Conservation (phyloP, 2,113 vertebrate genomes). For the Notarius lentiginosus region DNA sequence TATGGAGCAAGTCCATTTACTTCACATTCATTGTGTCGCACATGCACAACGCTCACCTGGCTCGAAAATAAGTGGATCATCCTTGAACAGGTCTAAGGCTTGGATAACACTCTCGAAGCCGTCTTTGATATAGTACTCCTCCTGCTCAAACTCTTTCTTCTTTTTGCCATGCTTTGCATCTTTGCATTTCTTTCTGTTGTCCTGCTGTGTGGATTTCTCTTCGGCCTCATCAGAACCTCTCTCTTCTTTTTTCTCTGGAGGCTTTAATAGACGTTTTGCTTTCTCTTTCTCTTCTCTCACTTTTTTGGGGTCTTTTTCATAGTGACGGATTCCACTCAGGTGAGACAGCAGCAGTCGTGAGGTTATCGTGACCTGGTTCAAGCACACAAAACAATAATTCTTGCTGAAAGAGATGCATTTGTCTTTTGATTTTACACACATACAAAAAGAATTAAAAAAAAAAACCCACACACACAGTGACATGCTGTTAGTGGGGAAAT, state of each 20-base stretch:
- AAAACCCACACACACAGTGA: neutral
- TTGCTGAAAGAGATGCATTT: neutral
- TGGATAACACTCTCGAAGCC: slow-evolving; percentile 86
- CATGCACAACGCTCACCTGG: slow-evolving; percentile 79
- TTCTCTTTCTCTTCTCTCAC: slow-evolving; percentile 83
- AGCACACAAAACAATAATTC: slow-evolving; percentile 2
- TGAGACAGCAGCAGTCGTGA: slow-evolving; percentile 89
- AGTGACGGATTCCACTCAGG: slow-evolving; percentile 95
- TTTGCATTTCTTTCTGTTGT: slow-evolving; percentile 59
- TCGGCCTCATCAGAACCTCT: slow-evolving; percentile 62
- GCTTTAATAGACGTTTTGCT: slow-evolving; percentile 75
- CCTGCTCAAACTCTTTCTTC: slow-evolving; percentile 85
- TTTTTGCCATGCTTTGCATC: slow-evolving; percentile 64
- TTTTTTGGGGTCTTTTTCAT: slow-evolving; percentile 90
- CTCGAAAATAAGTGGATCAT: slow-evolving; percentile 92
- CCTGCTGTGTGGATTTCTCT: slow-evolving; percentile 62
- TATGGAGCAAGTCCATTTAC: neutral
- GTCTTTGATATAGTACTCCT: slow-evolving; percentile 93
- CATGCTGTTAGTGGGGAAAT: neutral
- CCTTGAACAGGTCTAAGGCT: slow-evolving; percentile 90
- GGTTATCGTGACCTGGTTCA: slow-evolving; percentile 85
- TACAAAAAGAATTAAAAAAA: neutral
- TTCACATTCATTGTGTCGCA: neutral
- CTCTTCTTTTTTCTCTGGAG: slow-evolving; percentile 62
- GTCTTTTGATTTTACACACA: neutral